A percentile compares a stretch with the other conserved stretches of the same genome.
Evolutionary conservation across 1,140 invertebrate genomes (phyloP).

Genomic region (Drosophila nebulosa): DNA sequence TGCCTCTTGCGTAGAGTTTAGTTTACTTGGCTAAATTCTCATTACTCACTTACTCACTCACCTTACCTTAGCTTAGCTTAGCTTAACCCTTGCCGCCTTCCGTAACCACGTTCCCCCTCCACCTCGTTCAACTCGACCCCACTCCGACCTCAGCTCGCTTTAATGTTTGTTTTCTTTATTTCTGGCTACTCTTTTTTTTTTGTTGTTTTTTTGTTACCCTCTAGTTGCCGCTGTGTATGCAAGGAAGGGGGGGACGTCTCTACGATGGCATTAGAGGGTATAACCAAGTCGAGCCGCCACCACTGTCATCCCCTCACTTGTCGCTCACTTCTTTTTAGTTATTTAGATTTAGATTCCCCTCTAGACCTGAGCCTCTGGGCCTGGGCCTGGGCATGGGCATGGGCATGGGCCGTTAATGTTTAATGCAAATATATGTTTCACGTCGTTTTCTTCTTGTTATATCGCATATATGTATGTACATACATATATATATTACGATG

Average conservation of each 20-base stretch:
- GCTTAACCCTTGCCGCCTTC: neutral
- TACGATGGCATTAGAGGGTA: neutral
- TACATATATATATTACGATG: neutral
- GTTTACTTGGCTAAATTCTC: conserved; percentile 50
- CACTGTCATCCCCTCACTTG: neutral
- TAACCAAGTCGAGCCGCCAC: neutral
- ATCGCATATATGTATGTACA: neutral
- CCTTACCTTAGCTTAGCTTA: neutral
- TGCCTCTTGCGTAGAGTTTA: conserved; percentile 37
- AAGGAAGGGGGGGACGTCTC: neutral
- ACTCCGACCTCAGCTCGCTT: conserved; percentile 28
- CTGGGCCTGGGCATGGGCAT: neutral
- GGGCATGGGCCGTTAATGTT: conserved; percentile 61
- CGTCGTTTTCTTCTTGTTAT: conserved; percentile 18
- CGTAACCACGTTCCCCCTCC: neutral
- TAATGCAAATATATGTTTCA: conserved; percentile 71
- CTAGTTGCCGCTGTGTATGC: too few species aligned
- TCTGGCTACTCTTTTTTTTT: conserved; percentile 49
- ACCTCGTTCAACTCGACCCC: conserved; percentile 8
- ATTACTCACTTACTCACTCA: conserved; percentile 27
- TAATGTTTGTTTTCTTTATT: conserved; percentile 72
- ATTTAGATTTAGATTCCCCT: too few species aligned
- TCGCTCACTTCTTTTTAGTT: too few species aligned
- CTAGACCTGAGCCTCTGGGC: neutral
- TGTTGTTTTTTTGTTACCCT: neutral